phyloP scores from a whole-genome alignment of 1,140 invertebrate species.

The Tribolium castaneum region DNA sequence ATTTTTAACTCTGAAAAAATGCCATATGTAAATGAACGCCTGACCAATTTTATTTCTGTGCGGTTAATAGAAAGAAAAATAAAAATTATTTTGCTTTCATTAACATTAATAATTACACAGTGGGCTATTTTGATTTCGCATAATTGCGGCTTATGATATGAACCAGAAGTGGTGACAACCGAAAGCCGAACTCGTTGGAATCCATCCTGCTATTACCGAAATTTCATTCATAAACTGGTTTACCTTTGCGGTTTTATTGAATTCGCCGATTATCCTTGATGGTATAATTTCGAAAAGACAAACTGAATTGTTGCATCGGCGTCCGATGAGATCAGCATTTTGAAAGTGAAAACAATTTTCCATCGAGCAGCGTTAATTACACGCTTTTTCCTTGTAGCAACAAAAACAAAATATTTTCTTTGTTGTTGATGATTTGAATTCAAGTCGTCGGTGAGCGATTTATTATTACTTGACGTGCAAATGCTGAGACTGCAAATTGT shows the following conservation, averaged over 20 bases:
- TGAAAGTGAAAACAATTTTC: background rate
- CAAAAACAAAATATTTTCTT: conserved; percentile 3
- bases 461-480: conserved; percentile 33
- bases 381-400: background rate
- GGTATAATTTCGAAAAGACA: background rate
- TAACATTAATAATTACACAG: too few species aligned
- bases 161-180: background rate
- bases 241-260: background rate
- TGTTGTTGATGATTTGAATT: conserved; percentile 28
- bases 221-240: background rate
- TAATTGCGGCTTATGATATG: background rate
- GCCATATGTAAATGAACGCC: too few species aligned
- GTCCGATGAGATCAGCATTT: background rate
- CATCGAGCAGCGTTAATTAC: background rate
- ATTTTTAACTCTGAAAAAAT: too few species aligned
- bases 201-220: background rate
- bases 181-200: background rate
- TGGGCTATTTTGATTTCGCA: too few species aligned
- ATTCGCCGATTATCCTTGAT: background rate
- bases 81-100: too few species aligned
- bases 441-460: conserved; percentile 5
- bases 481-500: conserved; percentile 38
- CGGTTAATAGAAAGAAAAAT: too few species aligned
- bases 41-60: too few species aligned
- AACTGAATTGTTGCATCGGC: background rate